phyloP scores from a whole-genome alignment of 92 coral and sea anemone genomes.

The Parazoanthus atlanticus region DNA sequence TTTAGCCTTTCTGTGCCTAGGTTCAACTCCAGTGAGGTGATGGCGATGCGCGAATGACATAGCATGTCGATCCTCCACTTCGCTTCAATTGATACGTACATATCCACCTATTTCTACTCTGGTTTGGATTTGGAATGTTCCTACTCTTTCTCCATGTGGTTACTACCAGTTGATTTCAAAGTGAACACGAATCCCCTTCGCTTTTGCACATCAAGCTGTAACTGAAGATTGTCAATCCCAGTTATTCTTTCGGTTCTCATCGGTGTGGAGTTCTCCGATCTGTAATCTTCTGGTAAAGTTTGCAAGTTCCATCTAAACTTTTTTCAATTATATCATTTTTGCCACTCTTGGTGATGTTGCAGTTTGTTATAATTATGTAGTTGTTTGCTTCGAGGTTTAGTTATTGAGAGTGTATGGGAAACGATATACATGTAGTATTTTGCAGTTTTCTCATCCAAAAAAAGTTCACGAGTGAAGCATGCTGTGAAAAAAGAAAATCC shows the following conservation, averaged over 20 bases:
- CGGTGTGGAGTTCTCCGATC: not conserved
- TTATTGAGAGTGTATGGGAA: not conserved
- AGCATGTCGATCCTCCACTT: not conserved
- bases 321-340: too few species aligned
- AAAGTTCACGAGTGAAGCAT: not conserved
- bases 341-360: not conserved
- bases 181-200: not conserved
- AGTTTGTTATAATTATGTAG: too few species aligned
- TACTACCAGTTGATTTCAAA: not conserved
- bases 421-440: not conserved
- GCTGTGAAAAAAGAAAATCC: not conserved
- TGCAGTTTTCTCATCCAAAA: not conserved
- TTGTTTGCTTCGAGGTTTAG: not conserved
- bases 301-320: too few species aligned
- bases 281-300: too few species aligned
- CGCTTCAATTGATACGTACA: not conserved
- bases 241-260: not conserved
- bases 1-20: not conserved
- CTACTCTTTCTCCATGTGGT: too few species aligned
- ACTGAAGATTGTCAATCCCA: not conserved
- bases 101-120: not conserved
- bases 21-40: not conserved
- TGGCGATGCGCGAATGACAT: not conserved
- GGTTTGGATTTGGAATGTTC: not conserved
- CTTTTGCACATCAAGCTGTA: not conserved